Evolutionary conservation across 2,113 vertebrate species (phyloP).

Genomic region (Aspiorhynchus laticeps): DNA sequence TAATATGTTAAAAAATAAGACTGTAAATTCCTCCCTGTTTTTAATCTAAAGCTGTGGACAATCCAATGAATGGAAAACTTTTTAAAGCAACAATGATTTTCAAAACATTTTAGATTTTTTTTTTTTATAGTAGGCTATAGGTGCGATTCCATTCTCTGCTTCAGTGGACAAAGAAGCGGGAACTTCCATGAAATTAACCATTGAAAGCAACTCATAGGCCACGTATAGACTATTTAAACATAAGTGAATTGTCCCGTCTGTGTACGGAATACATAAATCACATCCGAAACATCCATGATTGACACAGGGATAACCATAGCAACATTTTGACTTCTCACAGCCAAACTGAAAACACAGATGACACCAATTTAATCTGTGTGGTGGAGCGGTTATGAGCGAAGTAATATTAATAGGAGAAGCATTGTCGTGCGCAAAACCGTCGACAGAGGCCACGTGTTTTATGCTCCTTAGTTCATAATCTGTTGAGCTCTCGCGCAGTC

Average conservation of each 20-base stretch:
- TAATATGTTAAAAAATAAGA: conserved; percentile 41
- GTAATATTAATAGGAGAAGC: not conserved
- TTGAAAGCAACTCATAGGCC: not conserved
- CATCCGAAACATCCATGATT: not conserved
- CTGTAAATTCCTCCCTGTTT: conserved; percentile 65
- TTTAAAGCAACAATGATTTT: conserved; percentile 65
- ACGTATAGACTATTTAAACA: not conserved
- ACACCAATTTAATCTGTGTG: not conserved
- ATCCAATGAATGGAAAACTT: conserved; percentile 68
- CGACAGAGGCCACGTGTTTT: not conserved
- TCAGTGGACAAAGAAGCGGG: not conserved
- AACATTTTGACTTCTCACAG: not conserved
- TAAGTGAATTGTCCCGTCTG: not conserved
- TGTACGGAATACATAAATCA: not conserved
- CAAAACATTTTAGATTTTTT: conserved; percentile 50
- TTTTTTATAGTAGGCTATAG: not conserved
- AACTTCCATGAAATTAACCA: not conserved
- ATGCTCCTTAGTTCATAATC: not conserved
- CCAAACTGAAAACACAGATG: not conserved
- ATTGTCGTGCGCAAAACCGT: not conserved
- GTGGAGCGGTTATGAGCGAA: not conserved
- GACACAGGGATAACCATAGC: not conserved
- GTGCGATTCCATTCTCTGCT: not conserved
- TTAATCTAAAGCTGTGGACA: conserved; percentile 66
- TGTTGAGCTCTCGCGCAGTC: not conserved